Evolutionary conservation across 2,888 invertebrate species (phyloP).

Genomic region (Nomada flava): DNA sequence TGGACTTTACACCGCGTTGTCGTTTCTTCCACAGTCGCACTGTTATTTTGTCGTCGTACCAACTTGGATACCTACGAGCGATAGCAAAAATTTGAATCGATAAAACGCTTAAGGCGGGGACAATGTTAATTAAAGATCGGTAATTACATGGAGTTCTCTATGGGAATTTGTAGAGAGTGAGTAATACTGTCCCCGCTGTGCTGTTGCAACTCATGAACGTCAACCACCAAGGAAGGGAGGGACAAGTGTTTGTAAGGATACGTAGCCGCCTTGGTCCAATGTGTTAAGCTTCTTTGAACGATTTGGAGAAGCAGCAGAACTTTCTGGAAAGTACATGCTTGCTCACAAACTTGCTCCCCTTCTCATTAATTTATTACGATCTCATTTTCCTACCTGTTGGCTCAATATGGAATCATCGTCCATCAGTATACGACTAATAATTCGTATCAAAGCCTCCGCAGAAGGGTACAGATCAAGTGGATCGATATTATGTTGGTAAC

Average conservation of each 20-base stretch:
- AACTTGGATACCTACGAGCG: conserved; percentile 82
- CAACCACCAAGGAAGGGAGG: conserved; percentile 80
- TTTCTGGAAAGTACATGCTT: conserved; percentile 76
- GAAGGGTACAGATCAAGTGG: conserved; percentile 85
- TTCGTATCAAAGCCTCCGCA: conserved; percentile 86
- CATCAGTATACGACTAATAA: conserved; percentile 88
- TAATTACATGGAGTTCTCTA: conserved; percentile 77
- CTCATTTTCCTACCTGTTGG: conserved; percentile 86
- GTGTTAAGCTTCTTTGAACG: conserved; percentile 81
- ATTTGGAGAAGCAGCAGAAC: conserved; percentile 82
- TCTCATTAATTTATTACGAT: not conserved
- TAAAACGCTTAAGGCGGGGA: not conserved
- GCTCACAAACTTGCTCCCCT: not conserved
- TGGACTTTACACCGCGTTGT: conserved; percentile 64
- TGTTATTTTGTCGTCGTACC: conserved; percentile 83
- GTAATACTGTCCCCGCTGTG: conserved; percentile 75
- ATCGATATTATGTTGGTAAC: conserved; percentile 85
- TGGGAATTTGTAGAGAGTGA: conserved; percentile 80
- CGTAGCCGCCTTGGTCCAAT: conserved; percentile 80
- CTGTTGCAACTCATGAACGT: conserved; percentile 79
- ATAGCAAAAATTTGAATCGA: not conserved
- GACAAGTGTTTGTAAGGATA: conserved; percentile 79
- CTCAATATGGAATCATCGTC: conserved; percentile 89
- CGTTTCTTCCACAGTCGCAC: conserved; percentile 79
- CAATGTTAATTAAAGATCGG: not conserved